Evolutionary conservation across 2,113 vertebrate genomes (phyloP).

Genomic region (Coturnix japonica): DNA sequence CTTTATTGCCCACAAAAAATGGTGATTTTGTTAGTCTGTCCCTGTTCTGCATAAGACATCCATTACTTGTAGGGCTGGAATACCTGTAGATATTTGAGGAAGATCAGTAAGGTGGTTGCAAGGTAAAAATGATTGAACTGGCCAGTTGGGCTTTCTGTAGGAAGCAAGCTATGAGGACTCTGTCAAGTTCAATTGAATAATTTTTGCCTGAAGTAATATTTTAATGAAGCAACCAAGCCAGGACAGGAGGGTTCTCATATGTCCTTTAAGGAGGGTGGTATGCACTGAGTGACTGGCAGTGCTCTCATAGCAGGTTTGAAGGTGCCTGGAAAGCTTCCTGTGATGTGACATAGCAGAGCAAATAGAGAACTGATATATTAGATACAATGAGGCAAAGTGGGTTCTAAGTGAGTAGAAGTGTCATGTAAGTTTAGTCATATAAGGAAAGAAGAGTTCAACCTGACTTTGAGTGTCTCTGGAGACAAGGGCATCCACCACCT

Average conservation of each 20-base stretch:
- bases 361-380: background rate
- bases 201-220: slow-evolving; percentile 5
- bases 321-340: background rate
- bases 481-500: too few species aligned
- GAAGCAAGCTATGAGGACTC: background rate
- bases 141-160: background rate
- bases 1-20: background rate
- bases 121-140: background rate
- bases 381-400: background rate
- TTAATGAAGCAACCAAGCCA: background rate
- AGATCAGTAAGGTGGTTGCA: background rate
- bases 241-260: background rate
- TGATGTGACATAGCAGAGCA: background rate
- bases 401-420: background rate
- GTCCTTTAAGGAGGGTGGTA: background rate
- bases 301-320: background rate
- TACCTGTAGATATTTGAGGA: background rate
- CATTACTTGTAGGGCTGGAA: background rate
- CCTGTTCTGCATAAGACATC: background rate
- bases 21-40: background rate
- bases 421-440: background rate
- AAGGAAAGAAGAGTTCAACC: background rate
- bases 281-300: background rate
- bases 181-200: background rate
- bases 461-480: too few species aligned